Evolutionary conservation across 2,888 invertebrate genomes (phyloP).

Genomic region (Tetranychus truncatus): DNA sequence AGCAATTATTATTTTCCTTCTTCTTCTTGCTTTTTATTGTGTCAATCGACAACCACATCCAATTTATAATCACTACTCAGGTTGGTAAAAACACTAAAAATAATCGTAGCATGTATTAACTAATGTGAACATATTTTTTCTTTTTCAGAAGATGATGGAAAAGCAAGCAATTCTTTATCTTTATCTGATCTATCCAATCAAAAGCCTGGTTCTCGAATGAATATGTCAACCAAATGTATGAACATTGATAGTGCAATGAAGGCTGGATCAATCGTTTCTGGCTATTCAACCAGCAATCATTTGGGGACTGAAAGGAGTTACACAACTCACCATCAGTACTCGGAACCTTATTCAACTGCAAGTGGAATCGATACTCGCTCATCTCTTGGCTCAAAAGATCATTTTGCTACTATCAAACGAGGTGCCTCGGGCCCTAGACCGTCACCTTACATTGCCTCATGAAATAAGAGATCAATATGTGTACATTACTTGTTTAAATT

Average conservation of each 20-base stretch:
- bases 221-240: conserved; percentile 2
- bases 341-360: conserved; percentile 8
- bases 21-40: conserved; percentile 22
- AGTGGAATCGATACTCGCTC: neutral
- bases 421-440: neutral
- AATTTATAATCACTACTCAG: conserved; percentile 8
- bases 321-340: conserved; percentile 7
- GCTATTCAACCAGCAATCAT: neutral
- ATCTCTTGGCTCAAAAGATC: conserved; percentile 3
- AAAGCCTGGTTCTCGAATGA: conserved; percentile 8
- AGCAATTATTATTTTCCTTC: conserved; percentile 22
- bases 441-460: conserved; percentile 4
- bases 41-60: conserved; percentile 18
- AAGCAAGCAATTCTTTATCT: conserved; percentile 13
- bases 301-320: neutral
- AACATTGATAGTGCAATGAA: neutral
- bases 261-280: neutral
- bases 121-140: neutral
- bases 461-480: neutral
- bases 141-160: conserved; percentile 2
- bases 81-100: neutral
- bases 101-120: neutral
- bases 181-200: conserved; percentile 8
- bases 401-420: conserved; percentile 13
- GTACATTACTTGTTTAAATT: neutral